These are phyloP conservation scores for Tribolium castaneum DNA, from an alignment of 1,140 invertebrate species.

Conservation along the genomic window DNA sequence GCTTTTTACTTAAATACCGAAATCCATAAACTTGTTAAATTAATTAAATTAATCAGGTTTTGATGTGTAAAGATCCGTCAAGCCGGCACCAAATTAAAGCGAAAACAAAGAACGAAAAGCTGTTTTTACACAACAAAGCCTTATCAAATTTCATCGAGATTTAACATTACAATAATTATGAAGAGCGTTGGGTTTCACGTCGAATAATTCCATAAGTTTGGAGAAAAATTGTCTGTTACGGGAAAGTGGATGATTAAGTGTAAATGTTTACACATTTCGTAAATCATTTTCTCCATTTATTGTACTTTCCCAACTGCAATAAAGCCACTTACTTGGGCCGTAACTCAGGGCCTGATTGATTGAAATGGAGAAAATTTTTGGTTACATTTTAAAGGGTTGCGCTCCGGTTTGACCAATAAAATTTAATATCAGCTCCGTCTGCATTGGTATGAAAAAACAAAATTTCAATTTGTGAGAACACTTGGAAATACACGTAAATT, in stretches of 20 bases:
- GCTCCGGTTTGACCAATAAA: background rate
- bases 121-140: background rate
- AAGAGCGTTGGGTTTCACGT: too few relatives aligned
- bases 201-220: background rate
- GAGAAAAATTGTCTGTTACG: background rate
- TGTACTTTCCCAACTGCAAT: background rate
- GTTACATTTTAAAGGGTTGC: too few relatives aligned
- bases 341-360: too few relatives aligned
- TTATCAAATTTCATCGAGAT: background rate
- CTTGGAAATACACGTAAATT: conserved; percentile 38
- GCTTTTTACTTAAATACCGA: background rate
- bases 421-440: conserved; percentile 24
- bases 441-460: conserved; percentile 10
- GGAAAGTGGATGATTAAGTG: background rate
- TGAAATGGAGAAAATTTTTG: too few relatives aligned
- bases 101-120: background rate
- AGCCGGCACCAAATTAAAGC: background rate
- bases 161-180: background rate
- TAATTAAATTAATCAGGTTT: background rate
- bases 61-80: background rate
- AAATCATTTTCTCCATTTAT: background rate
- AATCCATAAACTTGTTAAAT: background rate
- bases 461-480: conserved; percentile 31
- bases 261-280: background rate
- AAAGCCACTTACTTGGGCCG: background rate